These are phyloP conservation scores for Butorides virescens DNA, from an alignment of 2,113 vertebrate genomes.

Conservation along the genomic window DNA sequence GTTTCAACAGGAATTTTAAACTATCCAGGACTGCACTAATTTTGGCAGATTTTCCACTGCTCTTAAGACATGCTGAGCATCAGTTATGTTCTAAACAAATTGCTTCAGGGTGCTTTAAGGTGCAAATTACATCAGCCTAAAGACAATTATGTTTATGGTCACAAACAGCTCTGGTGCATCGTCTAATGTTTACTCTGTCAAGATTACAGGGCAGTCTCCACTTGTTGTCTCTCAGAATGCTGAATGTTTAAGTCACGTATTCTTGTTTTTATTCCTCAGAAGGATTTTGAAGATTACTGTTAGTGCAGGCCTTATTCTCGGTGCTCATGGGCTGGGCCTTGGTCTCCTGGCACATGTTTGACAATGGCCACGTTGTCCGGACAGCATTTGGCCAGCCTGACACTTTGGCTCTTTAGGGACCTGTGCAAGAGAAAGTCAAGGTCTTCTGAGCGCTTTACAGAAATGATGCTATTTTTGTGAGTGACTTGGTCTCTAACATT, in stretches of 20 bases:
- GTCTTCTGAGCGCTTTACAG: background rate
- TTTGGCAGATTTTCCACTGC: background rate
- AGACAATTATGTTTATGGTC: background rate
- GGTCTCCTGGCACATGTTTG: background rate
- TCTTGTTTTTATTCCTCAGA: background rate
- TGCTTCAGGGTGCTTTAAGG: background rate
- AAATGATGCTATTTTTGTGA: background rate
- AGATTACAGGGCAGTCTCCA: background rate
- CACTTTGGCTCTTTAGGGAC: background rate
- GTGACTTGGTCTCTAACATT: background rate
- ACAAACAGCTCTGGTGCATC: background rate
- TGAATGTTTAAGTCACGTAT: background rate
- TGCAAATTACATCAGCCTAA: background rate
- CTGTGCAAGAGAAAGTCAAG: background rate
- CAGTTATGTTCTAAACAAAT: background rate
- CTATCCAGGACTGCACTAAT: background rate
- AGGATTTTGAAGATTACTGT: background rate
- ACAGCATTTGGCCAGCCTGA: background rate
- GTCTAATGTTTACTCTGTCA: background rate
- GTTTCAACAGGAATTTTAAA: background rate
- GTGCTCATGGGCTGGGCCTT: background rate
- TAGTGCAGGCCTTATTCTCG: background rate
- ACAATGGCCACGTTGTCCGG: background rate
- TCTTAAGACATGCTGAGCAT: background rate
- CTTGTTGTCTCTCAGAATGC: background rate